These are phyloP conservation scores for Carassius auratus DNA, from an alignment of 2,113 vertebrate species.

Conservation along the genomic window DNA sequence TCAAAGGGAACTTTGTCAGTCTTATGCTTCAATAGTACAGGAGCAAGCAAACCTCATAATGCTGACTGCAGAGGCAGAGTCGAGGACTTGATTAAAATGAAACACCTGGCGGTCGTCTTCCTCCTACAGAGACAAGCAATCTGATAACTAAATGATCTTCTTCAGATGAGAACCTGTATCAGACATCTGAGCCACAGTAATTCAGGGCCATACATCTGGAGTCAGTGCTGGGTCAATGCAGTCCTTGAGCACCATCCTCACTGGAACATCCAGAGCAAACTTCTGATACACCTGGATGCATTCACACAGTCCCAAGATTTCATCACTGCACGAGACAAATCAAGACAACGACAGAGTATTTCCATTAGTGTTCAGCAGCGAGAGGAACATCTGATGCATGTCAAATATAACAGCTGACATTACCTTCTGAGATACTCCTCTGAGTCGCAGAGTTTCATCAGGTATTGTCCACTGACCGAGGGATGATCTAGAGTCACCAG, in stretches of 20 bases:
- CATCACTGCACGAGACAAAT: conserved; percentile 61
- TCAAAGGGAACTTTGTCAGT: not conserved
- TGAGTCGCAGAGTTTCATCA: conserved; percentile 71
- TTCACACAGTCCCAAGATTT: conserved; percentile 67
- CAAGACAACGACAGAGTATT: not conserved
- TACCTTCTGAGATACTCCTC: conserved; percentile 74
- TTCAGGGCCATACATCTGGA: conserved; percentile 65
- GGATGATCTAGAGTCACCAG: conserved; percentile 58
- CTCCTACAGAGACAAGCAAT: conserved; percentile 55
- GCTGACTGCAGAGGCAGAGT: conserved; percentile 56
- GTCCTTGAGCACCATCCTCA: conserved; percentile 63
- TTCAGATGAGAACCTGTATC: not conserved
- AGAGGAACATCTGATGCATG: not conserved
- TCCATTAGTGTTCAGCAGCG: not conserved
- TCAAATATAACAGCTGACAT: not conserved
- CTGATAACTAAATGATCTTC: not conserved
- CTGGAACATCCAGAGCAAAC: conserved; percentile 54
- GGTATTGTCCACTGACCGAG: conserved; percentile 15
- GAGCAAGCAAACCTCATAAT: conserved; percentile 63
- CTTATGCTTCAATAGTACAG: not conserved
- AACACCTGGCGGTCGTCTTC: conserved; percentile 56
- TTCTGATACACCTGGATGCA: conserved; percentile 64
- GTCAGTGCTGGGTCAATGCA: conserved; percentile 51
- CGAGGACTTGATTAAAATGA: conserved; percentile 56
- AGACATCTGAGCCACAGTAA: conserved; percentile 34